phyloP scores from a whole-genome alignment of 2,797 vertebrate genomes.

The Bryconaethiops microstoma region DNA sequence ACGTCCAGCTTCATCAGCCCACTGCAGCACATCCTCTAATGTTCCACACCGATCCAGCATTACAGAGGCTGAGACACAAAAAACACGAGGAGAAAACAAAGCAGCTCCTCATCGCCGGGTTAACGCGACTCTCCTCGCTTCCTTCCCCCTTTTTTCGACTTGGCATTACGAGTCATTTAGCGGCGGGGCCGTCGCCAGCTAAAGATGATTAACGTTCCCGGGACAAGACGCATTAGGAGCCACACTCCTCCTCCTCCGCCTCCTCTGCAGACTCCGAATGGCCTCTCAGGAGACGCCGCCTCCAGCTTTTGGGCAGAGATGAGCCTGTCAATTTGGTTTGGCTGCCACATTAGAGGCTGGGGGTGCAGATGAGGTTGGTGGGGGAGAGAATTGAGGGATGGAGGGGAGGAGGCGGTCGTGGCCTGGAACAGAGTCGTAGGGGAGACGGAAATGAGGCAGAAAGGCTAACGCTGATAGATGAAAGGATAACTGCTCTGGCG shows the following conservation, averaged over 20 bases:
- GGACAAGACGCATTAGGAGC: conserved; percentile 86
- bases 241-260: conserved; percentile 77
- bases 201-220: conserved; percentile 95
- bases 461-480: conserved; percentile 93
- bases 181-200: conserved; percentile 87
- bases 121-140: conserved; percentile 81
- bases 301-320: conserved; percentile 91
- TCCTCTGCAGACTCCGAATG: conserved; percentile 91
- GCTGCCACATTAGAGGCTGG: conserved; percentile 92
- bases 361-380: conserved; percentile 44
- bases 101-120: conserved; percentile 79
- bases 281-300: conserved; percentile 86
- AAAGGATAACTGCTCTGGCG: conserved; percentile 63
- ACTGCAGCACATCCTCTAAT: conserved; percentile 23
- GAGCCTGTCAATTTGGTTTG: conserved; percentile 97
- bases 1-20: conserved; percentile 12
- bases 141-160: conserved; percentile 80
- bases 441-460: conserved; percentile 79
- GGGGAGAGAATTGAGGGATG: conserved; percentile 59
- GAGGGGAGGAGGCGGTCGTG: conserved; percentile 74
- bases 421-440: conserved; percentile 55
- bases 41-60: not conserved
- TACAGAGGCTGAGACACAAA: conserved; percentile 9
- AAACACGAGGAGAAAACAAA: conserved; percentile 25
- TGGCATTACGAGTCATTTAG: conserved; percentile 90